Percentiles rank a stretch among this genome's conserved stretches.
These are phyloP conservation scores for Nycticryphes semicollaris DNA, from an alignment of 2,113 vertebrate genomes.

Conservation along the genomic window DNA sequence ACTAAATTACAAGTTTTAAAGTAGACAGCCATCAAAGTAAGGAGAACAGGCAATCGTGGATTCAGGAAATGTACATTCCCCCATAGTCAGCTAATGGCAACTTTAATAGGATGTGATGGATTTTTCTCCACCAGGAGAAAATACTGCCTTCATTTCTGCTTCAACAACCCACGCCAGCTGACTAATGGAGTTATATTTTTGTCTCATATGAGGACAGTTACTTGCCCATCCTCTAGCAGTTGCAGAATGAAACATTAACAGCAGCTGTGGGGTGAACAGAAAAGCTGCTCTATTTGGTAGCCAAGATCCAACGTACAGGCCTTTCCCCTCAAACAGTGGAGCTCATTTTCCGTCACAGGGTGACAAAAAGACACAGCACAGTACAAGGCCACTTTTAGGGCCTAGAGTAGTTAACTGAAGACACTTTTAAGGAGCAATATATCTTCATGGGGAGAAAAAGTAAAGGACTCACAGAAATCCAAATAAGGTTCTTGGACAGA, in stretches of 20 bases:
- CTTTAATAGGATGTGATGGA: constrained; percentile 65
- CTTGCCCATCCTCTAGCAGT: constrained; percentile 57
- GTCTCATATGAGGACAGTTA: constrained; percentile 33
- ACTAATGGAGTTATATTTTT: constrained; percentile 74
- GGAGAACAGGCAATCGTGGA: constrained; percentile 17
- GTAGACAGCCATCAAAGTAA: constrained; percentile 50
- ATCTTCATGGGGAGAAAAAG: background rate
- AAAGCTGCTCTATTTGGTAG: constrained; percentile 58
- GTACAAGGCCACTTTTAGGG: constrained; percentile 11
- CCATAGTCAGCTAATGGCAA: constrained; percentile 59
- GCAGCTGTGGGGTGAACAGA: constrained; percentile 45
- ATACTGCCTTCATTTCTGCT: constrained; percentile 68
- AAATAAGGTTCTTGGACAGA: background rate
- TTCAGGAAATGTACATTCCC: constrained; percentile 56
- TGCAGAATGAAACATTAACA: constrained; percentile 62
- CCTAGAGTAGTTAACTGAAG: background rate
- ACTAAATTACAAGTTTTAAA: constrained; percentile 63
- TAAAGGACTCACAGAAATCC: background rate
- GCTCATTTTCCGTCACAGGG: constrained; percentile 38
- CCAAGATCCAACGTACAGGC: constrained; percentile 16
- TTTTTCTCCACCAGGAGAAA: constrained; percentile 63
- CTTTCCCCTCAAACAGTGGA: background rate
- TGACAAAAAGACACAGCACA: background rate
- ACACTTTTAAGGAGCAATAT: background rate
- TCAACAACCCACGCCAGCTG: constrained; percentile 68